Evolutionary conservation across 2,888 invertebrate genomes (phyloP), one percentile per base, ranked within the genome.

Genomic region (Seladonia tumulorum): DNA sequence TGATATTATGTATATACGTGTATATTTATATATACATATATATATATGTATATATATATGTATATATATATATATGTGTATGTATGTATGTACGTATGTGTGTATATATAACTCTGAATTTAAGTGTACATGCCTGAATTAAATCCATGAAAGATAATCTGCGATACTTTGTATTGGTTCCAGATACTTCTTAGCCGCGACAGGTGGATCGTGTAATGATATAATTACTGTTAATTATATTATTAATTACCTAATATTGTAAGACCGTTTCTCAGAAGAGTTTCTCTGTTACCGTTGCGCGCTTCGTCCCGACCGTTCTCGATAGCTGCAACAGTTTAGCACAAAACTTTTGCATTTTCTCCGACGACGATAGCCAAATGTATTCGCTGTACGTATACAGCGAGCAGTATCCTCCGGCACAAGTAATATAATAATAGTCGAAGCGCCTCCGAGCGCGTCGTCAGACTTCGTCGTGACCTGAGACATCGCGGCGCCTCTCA

Each of bases 1-100:
- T 88, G 87, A 91, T 91, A 90, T 89, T 87, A 85, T 70, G 79
- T 68, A 80, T 66, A 14, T 35, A 66, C 85, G 87, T 88, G 84
- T 82, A 75, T 76, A 82, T 72, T 71, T 66, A 72, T 63, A 2
- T 14, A 60, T 86, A 88, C 87, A 86, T 82, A 78, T 73, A 79
- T 70, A 76, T 60, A 70, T 76, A 3, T 1, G 5, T n/a, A 5
- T 16, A 5, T 89, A 84, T 82, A 68, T 71, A 81, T 68, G 45
- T 68, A 49, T 57, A 80, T 66, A 78, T 35, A 66, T 85, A 87
- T 88, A 87, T 81, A 72, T 73, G 77, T 72, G 74, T 60, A 66
- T 76, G n/a, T n/a, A 12, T 12, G 57, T n/a, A 12, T 3, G 57
- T n/a, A n/a, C 18, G 22, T 14, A 2, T 5, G 47, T 22, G 4